These are phyloP conservation scores for Euphydryas editha DNA, from an alignment of 2,888 invertebrate species.

Conservation along the genomic window DNA sequence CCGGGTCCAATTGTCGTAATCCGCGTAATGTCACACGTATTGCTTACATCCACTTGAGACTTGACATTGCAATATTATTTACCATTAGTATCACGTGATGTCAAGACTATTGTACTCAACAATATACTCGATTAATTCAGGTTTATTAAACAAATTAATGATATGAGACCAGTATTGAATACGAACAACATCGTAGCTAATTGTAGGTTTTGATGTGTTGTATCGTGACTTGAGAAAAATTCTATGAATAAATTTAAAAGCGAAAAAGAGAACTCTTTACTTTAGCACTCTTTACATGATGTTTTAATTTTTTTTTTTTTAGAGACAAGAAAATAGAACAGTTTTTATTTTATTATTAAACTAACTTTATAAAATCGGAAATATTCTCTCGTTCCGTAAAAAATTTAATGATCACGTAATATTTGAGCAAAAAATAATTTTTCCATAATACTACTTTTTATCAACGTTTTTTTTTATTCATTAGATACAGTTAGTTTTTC, in stretches of 20 bases:
- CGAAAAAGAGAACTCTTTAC: no score
- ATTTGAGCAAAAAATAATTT: neutral
- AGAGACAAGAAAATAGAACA: neutral
- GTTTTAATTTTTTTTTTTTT: no score
- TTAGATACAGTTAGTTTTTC: neutral
- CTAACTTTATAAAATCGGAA: slow-evolving; percentile 4
- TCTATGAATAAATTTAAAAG: neutral
- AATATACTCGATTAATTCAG: slow-evolving; percentile 74
- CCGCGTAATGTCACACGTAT: slow-evolving; percentile 53
- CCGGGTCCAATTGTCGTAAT: slow-evolving; percentile 60
- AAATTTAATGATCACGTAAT: slow-evolving; percentile 9
- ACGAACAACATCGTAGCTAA: slow-evolving; percentile 40
- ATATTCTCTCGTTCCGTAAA: slow-evolving; percentile 3
- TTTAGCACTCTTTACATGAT: neutral
- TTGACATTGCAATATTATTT: slow-evolving; percentile 70
- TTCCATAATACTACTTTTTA: slow-evolving; percentile 18
- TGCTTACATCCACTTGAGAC: slow-evolving; percentile 69
- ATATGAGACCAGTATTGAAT: slow-evolving; percentile 51
- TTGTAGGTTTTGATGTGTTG: slow-evolving; percentile 38
- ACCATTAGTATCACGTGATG: slow-evolving; percentile 66
- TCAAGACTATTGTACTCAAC: slow-evolving; percentile 45
- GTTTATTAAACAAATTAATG: slow-evolving; percentile 79
- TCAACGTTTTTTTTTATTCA: neutral
- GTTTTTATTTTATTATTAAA: neutral
- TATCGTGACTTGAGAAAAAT: slow-evolving; percentile 28